Base-by-base conservation (phyloP, 1,140 invertebrate genomes). In the Nixonia krombeini region DNA sequence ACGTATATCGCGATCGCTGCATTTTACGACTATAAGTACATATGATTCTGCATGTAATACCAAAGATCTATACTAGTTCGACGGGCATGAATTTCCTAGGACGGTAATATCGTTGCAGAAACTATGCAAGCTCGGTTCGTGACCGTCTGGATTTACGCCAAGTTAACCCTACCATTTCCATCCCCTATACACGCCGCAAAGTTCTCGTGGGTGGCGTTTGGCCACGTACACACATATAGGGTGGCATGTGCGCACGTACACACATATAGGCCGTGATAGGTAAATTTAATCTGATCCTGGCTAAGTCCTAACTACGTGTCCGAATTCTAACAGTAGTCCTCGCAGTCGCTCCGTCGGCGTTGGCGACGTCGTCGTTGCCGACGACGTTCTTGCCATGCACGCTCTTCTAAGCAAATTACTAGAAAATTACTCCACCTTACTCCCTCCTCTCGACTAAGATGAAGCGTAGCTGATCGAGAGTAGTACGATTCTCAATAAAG, bases 211-310 rank as follows among this genome's bases (percentile, higher is more conserved):
- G 31, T 53, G 13, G 45, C 51, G 47, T 42, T 18, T 55, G 23
- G 51, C 49, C 57, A 65, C 8, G 61, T 51, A 25, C 18, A 9
- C 8, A 29, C 31, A 33, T n/a, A n/a, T n/a, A n/a, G n/a, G n/a
- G n/a, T n/a, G 29, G 26, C 26, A 17, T 26, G 12, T 2, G 8
- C 12, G 21, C 16, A 37, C 17, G 15, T 16, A 38, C 23, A 26
- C 17, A 38, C 15, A 42, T 18, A 29, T 35, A 51, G 33, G 44
- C 51, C 52, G 42, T 57, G 56, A 59, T 70, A 70, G 64, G 62
- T 49, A 69, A 77, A 79, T 77, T 79, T 74, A 77, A 74, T 75
- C 75, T 67, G 64, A 74, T 74, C 58, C 26, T 18, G 45, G 37
- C 65, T 68, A 68, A 67, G 52, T 71, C 49, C 69, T 70, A 76